Percentiles rank a stretch among this genome's conserved stretches.
phyloP scores from a whole-genome alignment of 2,888 invertebrate species.

The Anarsia innoxiella region DNA sequence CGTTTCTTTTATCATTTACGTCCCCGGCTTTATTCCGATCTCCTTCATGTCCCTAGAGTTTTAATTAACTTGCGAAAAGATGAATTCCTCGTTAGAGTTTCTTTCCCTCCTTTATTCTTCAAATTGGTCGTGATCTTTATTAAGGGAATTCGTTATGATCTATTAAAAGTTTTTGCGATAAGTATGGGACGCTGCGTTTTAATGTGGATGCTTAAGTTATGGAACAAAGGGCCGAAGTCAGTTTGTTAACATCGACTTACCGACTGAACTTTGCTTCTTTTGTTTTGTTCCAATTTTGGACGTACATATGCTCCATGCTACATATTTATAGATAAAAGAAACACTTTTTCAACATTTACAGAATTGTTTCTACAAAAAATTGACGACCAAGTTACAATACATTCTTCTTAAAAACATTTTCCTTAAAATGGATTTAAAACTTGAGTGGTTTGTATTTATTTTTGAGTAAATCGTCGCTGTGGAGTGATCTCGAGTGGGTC shows the following conservation, averaged over 20 bases:
- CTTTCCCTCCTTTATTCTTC: background rate
- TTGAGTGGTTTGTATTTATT: too few species aligned
- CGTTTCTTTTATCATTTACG: slow-evolving; percentile 3
- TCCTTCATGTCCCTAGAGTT: slow-evolving; percentile 6
- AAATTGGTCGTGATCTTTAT: slow-evolving; percentile 7
- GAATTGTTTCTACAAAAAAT: background rate
- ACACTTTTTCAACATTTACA: background rate
- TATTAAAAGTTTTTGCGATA: background rate
- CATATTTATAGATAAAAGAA: background rate
- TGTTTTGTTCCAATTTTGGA: background rate
- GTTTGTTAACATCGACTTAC: background rate
- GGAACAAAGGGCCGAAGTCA: background rate
- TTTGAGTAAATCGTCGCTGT: too few species aligned
- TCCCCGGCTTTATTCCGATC: background rate
- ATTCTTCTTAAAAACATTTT: too few species aligned
- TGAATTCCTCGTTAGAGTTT: slow-evolving; percentile 4
- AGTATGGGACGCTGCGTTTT: background rate
- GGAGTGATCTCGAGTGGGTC: too few species aligned
- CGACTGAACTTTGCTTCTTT: background rate
- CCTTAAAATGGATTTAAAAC: too few species aligned
- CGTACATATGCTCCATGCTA: background rate
- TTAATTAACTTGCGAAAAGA: slow-evolving; percentile 11
- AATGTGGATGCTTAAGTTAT: too few species aligned
- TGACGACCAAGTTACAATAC: too few species aligned
- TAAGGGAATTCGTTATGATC: slow-evolving; percentile 1